Base-by-base conservation (phyloP, 2,797 vertebrate species). In the Channallabes apus region DNA sequence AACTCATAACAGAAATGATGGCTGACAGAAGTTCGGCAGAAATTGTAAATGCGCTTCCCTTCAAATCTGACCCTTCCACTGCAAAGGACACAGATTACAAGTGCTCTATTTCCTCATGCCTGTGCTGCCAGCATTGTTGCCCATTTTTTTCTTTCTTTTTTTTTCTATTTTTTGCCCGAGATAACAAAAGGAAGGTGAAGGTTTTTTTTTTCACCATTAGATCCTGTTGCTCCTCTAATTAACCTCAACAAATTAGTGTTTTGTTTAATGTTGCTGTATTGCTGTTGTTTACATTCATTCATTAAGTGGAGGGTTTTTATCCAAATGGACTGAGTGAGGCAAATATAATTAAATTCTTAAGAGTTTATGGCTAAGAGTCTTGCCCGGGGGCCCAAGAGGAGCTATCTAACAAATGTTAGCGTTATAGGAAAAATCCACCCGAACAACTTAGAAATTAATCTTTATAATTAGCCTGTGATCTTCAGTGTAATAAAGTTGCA, bases 181-280 rank as follows among this genome's bases (percentile, higher is more conserved):
- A 83, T 72, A 62, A 83, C 64, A 71, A 77, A 81, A 75, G 38
- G 6, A 77, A 77, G 41, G 18, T 76, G 11, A 85, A 75, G 27
- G 81, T 64, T 35, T 29, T 38, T 59, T n/a, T 20, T 68, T 62
- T 83, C 69, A 32, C 81, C 77, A 84, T 83, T 83, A 75, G 73
- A 72, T 62, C 18, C 79, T 87, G 54, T 59, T 81, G 83, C 77
- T 86, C 58, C 20, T 77, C 41, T 84, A 82, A 85, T 85, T 87
- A 84, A 32, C 75, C 64, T 85, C 72, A 84, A 80, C 17, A 83
- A 82, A 85, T 83, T 87, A 86, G 76, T 65, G n/a, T 68, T 83
- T 77, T 72, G 54, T 61, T 85, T 27, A 38, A 71, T 72, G 68
- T 86, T 18, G 35, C 82, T 88, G 38, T 56, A 54, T 64, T 80